Evolutionary conservation across 2,797 vertebrate genomes (phyloP), one percentile per base, ranked within the genome.

Genomic region (Enteromius unitaeniatus): DNA sequence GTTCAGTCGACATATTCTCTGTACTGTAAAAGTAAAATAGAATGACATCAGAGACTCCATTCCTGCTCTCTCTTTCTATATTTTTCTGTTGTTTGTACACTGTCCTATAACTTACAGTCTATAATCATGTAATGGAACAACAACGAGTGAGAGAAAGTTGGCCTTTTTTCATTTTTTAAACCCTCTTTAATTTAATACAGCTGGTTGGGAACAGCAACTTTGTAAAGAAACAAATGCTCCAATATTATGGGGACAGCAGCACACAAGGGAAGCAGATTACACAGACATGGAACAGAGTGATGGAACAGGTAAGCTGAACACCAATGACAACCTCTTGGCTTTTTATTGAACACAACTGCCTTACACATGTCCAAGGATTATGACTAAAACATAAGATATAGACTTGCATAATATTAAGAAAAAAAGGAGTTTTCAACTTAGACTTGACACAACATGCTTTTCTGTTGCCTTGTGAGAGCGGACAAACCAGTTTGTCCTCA

Each of bases 201-300:
- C 91, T 96, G 90, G 90, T 94, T 65, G 93, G 94, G n/a, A 94
- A 91, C 87, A 93, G 93, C 1, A 93, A 91, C 31, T 86, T 95
- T n/a, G 87, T 96, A 70, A 95, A 94, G 87, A 92, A 91, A 76
- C 94, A 96, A 88, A 96, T 96, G 95, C 67, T 96, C 81, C 82
- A 78, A 1, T 93, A 90, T 75, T 96, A 96, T 9, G 53, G 87
- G 0, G 85, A 85, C 0, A 10, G 80, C 0, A 86, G 89, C 34
- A 51, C 78, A 0, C 70, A 73, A 88, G 89, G 94, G 87, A 60
- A 58, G 5, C 90, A 92, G 45, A 89, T 96, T 77, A 96, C 95
- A 1, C 69, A 60, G 26, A 92, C 94, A 65, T 96, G 95, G 95
- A 92, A 95, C 83, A 89, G 87, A n/a, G 67, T 96, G 78, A 96